Conservation (phyloP, 2,797 vertebrate species). For the Enteromius thamalakanensis region DNA sequence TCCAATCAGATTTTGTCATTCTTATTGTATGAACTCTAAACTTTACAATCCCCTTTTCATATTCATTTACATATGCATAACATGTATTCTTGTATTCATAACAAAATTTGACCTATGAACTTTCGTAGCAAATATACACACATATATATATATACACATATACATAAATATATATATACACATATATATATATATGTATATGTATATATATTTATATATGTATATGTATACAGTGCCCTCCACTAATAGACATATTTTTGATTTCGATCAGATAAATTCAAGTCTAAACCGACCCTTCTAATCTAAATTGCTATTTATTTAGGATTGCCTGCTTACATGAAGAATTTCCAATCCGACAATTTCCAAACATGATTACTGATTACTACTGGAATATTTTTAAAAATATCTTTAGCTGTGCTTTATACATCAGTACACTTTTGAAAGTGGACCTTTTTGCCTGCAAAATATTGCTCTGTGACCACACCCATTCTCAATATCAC, state of each 20-base stretch:
- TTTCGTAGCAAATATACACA: too few species aligned
- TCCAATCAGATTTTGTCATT: too few species aligned
- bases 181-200: too few species aligned
- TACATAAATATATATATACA: too few species aligned
- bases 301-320: background rate
- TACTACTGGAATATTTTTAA: background rate
- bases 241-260: too few species aligned
- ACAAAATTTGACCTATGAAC: too few species aligned
- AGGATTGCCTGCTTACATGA: background rate
- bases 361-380: background rate
- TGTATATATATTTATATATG: too few species aligned
- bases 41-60: background rate
- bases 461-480: background rate
- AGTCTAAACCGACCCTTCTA: background rate
- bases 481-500: background rate
- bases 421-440: background rate
- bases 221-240: too few species aligned
- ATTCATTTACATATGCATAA: too few species aligned
- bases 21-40: too few species aligned
- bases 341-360: background rate
- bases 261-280: background rate
- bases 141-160: too few species aligned
- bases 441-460: background rate
- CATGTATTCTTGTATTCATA: too few species aligned
- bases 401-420: background rate